Base-by-base conservation (phyloP, 2,113 vertebrate species). In the Tragelaphus strepsiceros region DNA sequence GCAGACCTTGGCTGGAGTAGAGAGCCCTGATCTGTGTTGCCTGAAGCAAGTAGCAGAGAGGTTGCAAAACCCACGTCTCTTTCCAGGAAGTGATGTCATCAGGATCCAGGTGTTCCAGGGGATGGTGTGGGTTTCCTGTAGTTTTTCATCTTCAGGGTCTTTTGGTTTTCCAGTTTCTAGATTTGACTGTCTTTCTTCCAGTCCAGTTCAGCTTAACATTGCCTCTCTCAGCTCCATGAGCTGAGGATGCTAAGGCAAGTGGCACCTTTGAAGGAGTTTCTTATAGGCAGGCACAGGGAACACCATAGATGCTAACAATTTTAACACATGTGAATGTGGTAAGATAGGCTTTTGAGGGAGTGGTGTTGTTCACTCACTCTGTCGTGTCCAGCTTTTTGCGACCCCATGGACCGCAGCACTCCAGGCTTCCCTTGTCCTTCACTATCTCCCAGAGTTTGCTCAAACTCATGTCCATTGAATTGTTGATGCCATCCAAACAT, bases 301-400 rank as follows among this genome's bases (percentile, higher is more conserved):
- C 2, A 2, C 26, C 28, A 19, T 6, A 10, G 32, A 94, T 62
- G 24, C 21, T 35, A 51, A 49, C 5, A 24, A 11, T 61, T 59
- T 24, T 71, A 32, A 17, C 56, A 35, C 39, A 32, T 0, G 0
- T 54, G 88, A 19, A 35, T 19, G 26, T 32, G 32, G 8, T 77
- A 82, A 30, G 28, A 6, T 7, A 35, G 11, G 17, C 8, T 96
- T 13, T 56, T 58, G 3, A 28, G 6, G 64, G 32, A 77, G 19
- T 21, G n/a, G 6, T 39, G n/a, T 6, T 71, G 67, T 74, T 39
- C n/a, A 74, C 21, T 74, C 12, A 2, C 71, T 77, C 12, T 43
- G 71, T 15, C 1, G 0, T 77, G 71, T 26, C 39, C 6, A 0
- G 43, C 71, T 77, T 39, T 43, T 14, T 77, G 71, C 1, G 0